Conservation (phyloP, 2,797 vertebrate genomes). For the Ctenosaura bakeri region DNA sequence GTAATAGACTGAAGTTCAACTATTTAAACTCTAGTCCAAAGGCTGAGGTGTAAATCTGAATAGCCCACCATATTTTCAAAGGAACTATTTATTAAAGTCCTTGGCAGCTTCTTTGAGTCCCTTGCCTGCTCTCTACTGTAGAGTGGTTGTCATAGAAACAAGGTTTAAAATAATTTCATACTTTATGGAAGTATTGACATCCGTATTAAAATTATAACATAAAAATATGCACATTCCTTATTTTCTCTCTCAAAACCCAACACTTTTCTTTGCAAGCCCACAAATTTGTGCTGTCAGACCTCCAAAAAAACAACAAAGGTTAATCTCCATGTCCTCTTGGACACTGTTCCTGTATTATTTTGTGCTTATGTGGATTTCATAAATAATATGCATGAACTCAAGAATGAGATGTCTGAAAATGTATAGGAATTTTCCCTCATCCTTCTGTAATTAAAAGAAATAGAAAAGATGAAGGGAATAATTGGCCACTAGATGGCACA, state of each 20-base stretch:
- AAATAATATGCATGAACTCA: background rate
- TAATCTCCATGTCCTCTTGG: background rate
- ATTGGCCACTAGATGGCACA: background rate
- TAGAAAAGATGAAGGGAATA: background rate
- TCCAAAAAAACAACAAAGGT: background rate
- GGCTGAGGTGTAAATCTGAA: slow-evolving; percentile 40
- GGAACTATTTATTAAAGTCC: slow-evolving; percentile 59
- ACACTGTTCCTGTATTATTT: background rate
- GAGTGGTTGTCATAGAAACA: slow-evolving; percentile 74
- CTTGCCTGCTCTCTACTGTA: slow-evolving; percentile 15
- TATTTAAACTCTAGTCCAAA: slow-evolving; percentile 13
- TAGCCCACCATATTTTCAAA: slow-evolving; percentile 43
- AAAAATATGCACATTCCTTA: slow-evolving; percentile 28
- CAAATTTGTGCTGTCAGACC: background rate
- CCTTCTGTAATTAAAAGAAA: slow-evolving; percentile 21
- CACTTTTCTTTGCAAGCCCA: slow-evolving; percentile 19
- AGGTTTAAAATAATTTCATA: slow-evolving; percentile 63
- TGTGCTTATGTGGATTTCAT: slow-evolving; percentile 12
- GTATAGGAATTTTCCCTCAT: background rate
- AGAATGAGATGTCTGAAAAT: slow-evolving; percentile 2
- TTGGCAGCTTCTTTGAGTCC: slow-evolving; percentile 37
- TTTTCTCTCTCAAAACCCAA: slow-evolving; percentile 38
- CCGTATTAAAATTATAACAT: slow-evolving; percentile 55
- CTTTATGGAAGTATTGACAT: slow-evolving; percentile 68
- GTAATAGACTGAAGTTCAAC: background rate